Base-by-base conservation (phyloP, 1,140 invertebrate species). In the Trialeurodes vaporariorum region DNA sequence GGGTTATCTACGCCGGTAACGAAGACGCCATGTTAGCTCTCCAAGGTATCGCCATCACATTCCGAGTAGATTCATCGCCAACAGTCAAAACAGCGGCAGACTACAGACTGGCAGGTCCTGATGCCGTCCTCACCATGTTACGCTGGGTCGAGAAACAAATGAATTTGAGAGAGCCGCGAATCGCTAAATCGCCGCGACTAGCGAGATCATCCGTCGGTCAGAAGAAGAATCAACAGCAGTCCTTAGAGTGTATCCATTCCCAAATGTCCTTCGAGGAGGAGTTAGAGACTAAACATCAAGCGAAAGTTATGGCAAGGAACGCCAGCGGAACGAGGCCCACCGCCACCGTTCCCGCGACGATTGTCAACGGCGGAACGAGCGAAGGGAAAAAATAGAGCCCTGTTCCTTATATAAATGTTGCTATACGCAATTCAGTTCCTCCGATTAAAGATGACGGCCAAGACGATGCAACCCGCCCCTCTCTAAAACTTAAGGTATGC, bases 1-100 rank as follows among this genome's bases (percentile, higher is more conserved):
- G 91, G 70, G 92, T 94, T 72, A 92, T 95, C 72, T 94, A 93
- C 72, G 92, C 87, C 61, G 93, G 93, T 67, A 92, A 94, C 76
- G 92, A 95, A 78, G 93, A 94, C 75, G 92, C 92, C 23, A 93
- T 95, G 87, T 81, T 85, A 86, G 88, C 90, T 1, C 75, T 92
- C 21, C 90, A 92, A 81, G 90, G 89, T 75, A 93, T 95, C 87
- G 92, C 92, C 1, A 89, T 90, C 0, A 94, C 92, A 2, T 94
- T 94, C 82, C 84, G 92, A 25, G 90, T 95, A 1, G 88, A 90
- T 2, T 89, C 89, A 0, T 92, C 91, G 1, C 84, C 88, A 68
- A 92, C 92, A 71, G 89, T 89, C 12, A 88, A 88, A 71, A 93
- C 92, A 1, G 89, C 88, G 0, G 92, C 92, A 0, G 91, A 93